phyloP scores from a whole-genome alignment of 2,888 invertebrate species.

The Drosophila diplacantha region DNA sequence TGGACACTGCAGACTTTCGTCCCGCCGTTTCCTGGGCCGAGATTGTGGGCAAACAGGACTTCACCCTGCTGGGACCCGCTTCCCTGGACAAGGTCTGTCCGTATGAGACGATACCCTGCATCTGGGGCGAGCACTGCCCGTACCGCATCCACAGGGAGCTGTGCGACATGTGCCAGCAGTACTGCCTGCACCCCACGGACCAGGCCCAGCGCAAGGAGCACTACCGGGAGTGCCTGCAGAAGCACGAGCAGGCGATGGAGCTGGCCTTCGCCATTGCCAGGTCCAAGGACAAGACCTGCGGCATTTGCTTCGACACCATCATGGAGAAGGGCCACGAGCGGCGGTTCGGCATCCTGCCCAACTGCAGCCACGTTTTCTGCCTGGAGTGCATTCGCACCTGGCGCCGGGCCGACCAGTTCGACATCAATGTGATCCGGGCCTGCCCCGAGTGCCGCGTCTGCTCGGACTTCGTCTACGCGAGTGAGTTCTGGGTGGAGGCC shows the following conservation, averaged over 20 bases:
- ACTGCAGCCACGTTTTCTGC: constrained; percentile 91
- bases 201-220: constrained; percentile 82
- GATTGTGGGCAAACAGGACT: constrained; percentile 61
- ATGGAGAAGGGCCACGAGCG: constrained; percentile 84
- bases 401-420: neutral
- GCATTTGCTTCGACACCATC: constrained; percentile 89
- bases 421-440: constrained; percentile 71
- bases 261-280: constrained; percentile 87
- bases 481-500: constrained; percentile 89
- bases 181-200: constrained; percentile 84
- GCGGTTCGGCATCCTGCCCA: constrained; percentile 90
- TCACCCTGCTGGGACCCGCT: constrained; percentile 26
- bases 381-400: constrained; percentile 86
- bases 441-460: constrained; percentile 90
- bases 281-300: constrained; percentile 88
- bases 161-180: constrained; percentile 87
- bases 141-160: constrained; percentile 83
- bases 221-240: constrained; percentile 83
- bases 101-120: constrained; percentile 68
- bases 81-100: constrained; percentile 67
- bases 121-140: constrained; percentile 79
- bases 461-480: constrained; percentile 91
- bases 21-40: constrained; percentile 71
- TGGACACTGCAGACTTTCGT: constrained; percentile 29
- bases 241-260: constrained; percentile 89